These are phyloP conservation scores for Kudoa iwatai DNA, from an alignment of 30 jellyfish, hydroid and myxozoan species.

Conservation along the genomic window DNA sequence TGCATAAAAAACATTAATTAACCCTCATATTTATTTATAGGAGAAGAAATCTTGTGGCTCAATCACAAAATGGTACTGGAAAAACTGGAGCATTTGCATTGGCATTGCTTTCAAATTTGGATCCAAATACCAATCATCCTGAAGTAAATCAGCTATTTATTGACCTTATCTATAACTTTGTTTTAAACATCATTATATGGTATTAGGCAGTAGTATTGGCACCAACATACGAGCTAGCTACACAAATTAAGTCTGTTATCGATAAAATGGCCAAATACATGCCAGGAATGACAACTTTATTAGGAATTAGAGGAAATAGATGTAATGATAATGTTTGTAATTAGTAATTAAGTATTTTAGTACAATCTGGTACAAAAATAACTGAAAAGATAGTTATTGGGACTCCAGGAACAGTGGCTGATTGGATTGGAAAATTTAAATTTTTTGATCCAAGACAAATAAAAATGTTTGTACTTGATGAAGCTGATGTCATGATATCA, in stretches of 20 bases:
- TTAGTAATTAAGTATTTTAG: constrained; percentile 12
- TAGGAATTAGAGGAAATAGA: constrained; percentile 30
- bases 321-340: constrained; percentile 7
- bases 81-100: constrained; percentile 92
- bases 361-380: constrained; percentile 10
- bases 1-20: too few species aligned
- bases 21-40: constrained; percentile 3
- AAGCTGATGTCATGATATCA: constrained; percentile 96
- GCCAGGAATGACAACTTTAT: constrained; percentile 25
- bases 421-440: constrained; percentile 28
- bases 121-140: constrained; percentile 15
- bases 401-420: constrained; percentile 74
- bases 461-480: constrained; percentile 44
- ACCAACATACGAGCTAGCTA: constrained; percentile 81
- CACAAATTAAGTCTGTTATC: constrained; percentile 38
- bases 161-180: background rate
- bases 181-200: background rate
- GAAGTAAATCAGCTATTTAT: constrained; percentile 6
- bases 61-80: constrained; percentile 90
- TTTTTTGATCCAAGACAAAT: constrained; percentile 51
- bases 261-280: constrained; percentile 70
- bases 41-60: constrained; percentile 80
- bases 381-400: constrained; percentile 45
- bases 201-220: constrained; percentile 46
- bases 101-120: constrained; percentile 42